phyloP scores from a whole-genome alignment of 53 echinoderm and acorn worm species.

The Echinarachnius parma region DNA sequence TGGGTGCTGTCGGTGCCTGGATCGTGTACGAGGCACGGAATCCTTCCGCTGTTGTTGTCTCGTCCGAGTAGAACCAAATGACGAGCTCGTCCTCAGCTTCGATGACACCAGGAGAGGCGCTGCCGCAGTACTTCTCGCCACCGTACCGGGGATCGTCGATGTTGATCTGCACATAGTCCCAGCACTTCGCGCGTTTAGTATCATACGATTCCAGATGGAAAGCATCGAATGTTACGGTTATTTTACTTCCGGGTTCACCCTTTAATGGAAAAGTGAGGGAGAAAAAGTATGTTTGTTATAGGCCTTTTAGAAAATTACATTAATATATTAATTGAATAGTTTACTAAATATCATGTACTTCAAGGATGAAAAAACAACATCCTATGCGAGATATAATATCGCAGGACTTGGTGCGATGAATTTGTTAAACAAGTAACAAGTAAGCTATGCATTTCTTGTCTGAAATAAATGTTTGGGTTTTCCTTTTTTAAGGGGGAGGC shows the following conservation, averaged over 20 bases:
- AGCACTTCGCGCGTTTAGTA: not conserved
- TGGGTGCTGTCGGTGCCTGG: not conserved
- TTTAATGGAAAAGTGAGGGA: no score
- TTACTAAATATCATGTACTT: no score
- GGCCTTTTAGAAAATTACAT: no score
- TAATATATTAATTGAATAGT: no score
- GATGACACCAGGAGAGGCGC: not conserved
- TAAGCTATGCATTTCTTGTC: no score
- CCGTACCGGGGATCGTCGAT: slow-evolving; percentile 4
- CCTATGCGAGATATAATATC: no score
- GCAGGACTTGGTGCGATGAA: no score
- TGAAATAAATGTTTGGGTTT: no score
- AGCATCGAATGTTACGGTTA: not conserved
- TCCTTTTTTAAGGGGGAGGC: no score
- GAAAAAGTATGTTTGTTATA: no score
- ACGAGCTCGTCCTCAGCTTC: not conserved
- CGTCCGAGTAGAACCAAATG: slow-evolving; percentile 18
- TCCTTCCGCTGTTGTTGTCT: not conserved
- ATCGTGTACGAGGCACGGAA: not conserved
- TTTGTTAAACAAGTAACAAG: no score
- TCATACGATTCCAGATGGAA: not conserved
- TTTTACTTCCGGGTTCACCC: slow-evolving; percentile 2
- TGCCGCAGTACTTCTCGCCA: slow-evolving; percentile 5
- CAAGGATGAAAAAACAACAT: no score
- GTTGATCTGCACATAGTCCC: slow-evolving; percentile 20